phyloP scores from a whole-genome alignment of 2,888 invertebrate genomes.

The Drosophila anomalipes region DNA sequence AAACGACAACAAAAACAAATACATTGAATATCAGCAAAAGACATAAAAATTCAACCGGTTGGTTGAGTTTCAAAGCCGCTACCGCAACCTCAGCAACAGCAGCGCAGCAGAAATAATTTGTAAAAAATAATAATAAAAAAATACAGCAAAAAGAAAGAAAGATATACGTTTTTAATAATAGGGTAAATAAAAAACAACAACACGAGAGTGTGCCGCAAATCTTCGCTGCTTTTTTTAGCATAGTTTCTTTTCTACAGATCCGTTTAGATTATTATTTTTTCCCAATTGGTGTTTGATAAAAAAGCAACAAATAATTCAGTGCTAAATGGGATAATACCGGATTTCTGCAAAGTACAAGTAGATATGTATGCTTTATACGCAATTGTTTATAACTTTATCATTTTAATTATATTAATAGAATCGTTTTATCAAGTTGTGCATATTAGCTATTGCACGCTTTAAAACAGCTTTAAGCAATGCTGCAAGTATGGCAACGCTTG shows the following conservation, averaged over 20 bases:
- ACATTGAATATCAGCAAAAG: conserved; percentile 58
- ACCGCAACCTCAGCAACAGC: conserved; percentile 25
- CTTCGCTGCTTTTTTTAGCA: conserved; percentile 47
- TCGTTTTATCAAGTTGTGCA: conserved; percentile 15
- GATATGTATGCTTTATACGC: not conserved
- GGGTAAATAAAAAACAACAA: conserved; percentile 13
- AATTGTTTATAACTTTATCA: conserved; percentile 27
- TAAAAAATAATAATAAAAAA: conserved; percentile 32
- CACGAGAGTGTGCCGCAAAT: conserved; percentile 31
- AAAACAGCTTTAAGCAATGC: too few species aligned
- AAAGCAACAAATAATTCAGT: conserved; percentile 10
- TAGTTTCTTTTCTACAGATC: conserved; percentile 62
- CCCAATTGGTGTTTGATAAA: conserved; percentile 2
- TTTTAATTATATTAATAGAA: conserved; percentile 23
- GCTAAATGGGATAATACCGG: conserved; percentile 58
- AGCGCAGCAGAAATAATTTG: conserved; percentile 49
- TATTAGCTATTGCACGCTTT: not conserved
- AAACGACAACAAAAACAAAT: conserved; percentile 35
- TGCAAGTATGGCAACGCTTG: conserved; percentile 10
- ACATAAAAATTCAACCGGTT: conserved; percentile 77
- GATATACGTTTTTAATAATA: conserved; percentile 44
- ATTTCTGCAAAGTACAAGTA: conserved; percentile 23
- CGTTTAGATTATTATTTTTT: conserved; percentile 23
- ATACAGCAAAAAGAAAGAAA: conserved; percentile 7
- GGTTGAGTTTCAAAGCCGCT: conserved; percentile 67